phyloP scores from a whole-genome alignment of 1,140 invertebrate genomes.

The Zeugodacus cucurbitae region DNA sequence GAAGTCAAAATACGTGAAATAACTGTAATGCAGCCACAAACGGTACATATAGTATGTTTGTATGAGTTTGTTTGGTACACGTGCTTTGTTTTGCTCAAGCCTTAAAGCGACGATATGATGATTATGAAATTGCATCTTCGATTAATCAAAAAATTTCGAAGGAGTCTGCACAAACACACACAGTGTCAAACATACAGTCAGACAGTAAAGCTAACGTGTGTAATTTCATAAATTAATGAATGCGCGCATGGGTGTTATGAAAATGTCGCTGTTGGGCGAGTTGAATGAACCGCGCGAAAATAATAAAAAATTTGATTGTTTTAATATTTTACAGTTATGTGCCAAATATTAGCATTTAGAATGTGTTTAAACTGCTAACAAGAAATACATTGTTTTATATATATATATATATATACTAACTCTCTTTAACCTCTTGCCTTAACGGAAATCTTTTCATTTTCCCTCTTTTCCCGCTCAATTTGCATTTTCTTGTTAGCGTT shows the following conservation, averaged over 20 bases:
- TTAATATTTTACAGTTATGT: not conserved
- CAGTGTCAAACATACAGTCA: too few species aligned
- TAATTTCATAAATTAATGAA: constrained; percentile 17
- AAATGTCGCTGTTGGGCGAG: not conserved
- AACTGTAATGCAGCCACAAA: not conserved
- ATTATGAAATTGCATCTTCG: constrained; percentile 33
- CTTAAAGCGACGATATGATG: not conserved
- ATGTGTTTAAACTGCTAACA: not conserved
- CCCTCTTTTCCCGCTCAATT: not conserved
- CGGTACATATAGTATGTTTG: too few species aligned
- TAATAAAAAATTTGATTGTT: not conserved
- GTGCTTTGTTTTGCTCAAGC: not conserved
- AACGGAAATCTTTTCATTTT: not conserved
- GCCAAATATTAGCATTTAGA: not conserved
- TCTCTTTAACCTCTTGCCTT: not conserved
- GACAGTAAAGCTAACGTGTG: not conserved
- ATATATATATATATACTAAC: not conserved
- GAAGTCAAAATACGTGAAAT: constrained; percentile 4
- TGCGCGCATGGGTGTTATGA: not conserved
- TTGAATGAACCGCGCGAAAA: not conserved
- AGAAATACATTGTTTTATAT: not conserved
- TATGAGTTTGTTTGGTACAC: not conserved
- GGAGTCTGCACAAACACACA: not conserved
- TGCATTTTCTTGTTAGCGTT: not conserved
- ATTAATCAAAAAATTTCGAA: constrained; percentile 31